Evolutionary conservation across 2,113 vertebrate genomes (phyloP).

Genomic region (Quiscalus mexicanus): DNA sequence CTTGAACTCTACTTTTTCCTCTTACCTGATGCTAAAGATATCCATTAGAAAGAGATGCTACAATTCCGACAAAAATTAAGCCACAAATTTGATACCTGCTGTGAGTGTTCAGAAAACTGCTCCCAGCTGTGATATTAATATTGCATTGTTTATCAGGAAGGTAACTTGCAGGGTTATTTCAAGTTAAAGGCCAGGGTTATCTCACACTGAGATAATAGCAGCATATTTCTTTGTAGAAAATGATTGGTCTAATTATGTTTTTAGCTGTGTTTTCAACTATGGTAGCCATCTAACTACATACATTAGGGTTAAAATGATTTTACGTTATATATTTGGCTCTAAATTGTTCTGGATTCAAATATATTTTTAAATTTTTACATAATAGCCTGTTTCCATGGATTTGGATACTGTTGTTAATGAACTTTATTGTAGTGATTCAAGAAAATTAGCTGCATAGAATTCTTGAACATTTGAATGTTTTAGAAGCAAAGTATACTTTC

Average conservation of each 20-base stretch:
- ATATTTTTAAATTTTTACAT: not conserved
- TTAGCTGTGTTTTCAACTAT: constrained; percentile 20
- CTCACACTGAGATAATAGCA: constrained; percentile 54
- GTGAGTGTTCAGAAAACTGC: constrained; percentile 57
- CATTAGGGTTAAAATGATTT: not conserved
- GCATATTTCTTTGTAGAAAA: constrained; percentile 37
- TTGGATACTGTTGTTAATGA: not conserved
- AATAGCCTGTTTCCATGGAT: not conserved
- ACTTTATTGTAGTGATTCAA: not conserved
- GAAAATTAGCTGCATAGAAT: not conserved
- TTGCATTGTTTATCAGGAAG: constrained; percentile 76
- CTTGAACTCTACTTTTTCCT: constrained; percentile 13
- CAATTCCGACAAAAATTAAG: constrained; percentile 57
- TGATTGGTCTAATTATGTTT: constrained; percentile 63
- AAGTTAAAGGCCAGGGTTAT: constrained; percentile 72
- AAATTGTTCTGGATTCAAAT: not conserved
- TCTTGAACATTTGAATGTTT: not conserved
- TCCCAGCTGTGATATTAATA: constrained; percentile 76
- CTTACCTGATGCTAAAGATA: constrained; percentile 41
- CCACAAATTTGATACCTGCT: constrained; percentile 69
- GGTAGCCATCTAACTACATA: not conserved
- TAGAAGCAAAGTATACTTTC: not conserved
- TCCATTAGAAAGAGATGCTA: constrained; percentile 40
- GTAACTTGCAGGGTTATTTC: constrained; percentile 66
- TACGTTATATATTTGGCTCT: not conserved